Conservation (phyloP, 1,140 invertebrate species). For the Telenomus remus region DNA sequence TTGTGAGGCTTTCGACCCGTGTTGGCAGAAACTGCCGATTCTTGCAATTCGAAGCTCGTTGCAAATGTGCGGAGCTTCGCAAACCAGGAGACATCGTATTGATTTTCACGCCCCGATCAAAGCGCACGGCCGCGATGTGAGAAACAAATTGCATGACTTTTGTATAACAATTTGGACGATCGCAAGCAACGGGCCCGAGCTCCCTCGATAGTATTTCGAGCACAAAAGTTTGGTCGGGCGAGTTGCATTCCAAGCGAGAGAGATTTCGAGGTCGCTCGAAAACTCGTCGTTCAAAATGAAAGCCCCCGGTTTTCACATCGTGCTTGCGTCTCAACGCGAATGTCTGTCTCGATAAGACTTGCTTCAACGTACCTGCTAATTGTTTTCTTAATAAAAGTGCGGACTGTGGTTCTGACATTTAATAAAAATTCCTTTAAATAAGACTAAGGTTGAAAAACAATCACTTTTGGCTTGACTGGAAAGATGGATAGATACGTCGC, state of each 20-base stretch:
- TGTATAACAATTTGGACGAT: not conserved
- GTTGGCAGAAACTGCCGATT: no score
- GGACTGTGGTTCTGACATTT: slow-evolving; percentile 95
- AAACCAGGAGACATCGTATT: slow-evolving; percentile 68
- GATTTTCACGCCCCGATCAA: slow-evolving; percentile 72
- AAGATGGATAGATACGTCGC: slow-evolving; percentile 73
- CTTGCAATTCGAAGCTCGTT: no score
- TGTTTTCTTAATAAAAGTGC: slow-evolving; percentile 95
- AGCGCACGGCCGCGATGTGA: slow-evolving; percentile 43
- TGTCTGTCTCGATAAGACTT: not conserved
- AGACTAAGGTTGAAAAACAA: slow-evolving; percentile 75
- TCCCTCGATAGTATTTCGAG: no score
- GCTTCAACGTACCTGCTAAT: slow-evolving; percentile 85
- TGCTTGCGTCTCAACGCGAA: slow-evolving; percentile 16
- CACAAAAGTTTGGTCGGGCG: not conserved
- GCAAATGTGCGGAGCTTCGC: slow-evolving; percentile 26
- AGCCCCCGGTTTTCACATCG: slow-evolving; percentile 53
- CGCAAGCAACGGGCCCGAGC: no score
- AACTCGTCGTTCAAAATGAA: slow-evolving; percentile 63
- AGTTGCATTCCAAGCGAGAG: slow-evolving; percentile 26
- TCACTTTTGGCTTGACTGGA: slow-evolving; percentile 73
- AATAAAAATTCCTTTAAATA: slow-evolving; percentile 79
- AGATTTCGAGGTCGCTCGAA: slow-evolving; percentile 63
- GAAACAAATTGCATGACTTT: not conserved
- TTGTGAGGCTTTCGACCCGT: slow-evolving; percentile 14